Percentiles rank a stretch among this genome's conserved stretches.
Evolutionary conservation across 1,140 invertebrate genomes (phyloP).

Genomic region (Galleria mellonella): DNA sequence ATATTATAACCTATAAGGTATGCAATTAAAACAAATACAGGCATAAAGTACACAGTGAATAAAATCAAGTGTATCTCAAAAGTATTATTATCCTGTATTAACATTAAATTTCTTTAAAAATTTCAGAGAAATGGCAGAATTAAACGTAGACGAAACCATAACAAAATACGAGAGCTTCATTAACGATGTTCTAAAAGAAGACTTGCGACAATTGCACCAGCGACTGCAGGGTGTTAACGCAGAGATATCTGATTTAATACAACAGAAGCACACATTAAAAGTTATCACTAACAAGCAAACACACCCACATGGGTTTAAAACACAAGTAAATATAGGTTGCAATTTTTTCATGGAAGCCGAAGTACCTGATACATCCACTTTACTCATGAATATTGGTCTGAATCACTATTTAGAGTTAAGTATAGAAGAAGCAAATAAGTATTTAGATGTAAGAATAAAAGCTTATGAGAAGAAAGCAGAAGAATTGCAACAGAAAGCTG

Average conservation of each 20-base stretch:
- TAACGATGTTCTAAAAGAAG: conserved; percentile 80
- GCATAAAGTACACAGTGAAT: no score
- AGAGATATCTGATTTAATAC: conserved; percentile 84
- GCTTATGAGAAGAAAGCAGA: conserved; percentile 78
- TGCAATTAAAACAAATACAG: no score
- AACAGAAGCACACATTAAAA: conserved; percentile 79
- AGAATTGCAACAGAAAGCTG: conserved; percentile 78
- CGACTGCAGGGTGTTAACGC: conserved; percentile 77
- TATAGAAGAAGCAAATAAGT: conserved; percentile 80
- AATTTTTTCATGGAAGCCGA: conserved; percentile 84
- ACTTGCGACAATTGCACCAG: conserved; percentile 76
- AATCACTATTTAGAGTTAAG: conserved; percentile 85
- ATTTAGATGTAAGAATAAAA: conserved; percentile 82
- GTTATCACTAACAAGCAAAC: conserved; percentile 73
- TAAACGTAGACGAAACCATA: conserved; percentile 31
- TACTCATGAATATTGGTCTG: conserved; percentile 85
- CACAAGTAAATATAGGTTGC: conserved; percentile 86
- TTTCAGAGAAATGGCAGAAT: conserved; percentile 21
- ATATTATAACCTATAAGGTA: no score
- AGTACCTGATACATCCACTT: conserved; percentile 79
- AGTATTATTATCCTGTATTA: no score
- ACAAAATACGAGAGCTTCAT: conserved; percentile 69
- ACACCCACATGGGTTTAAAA: conserved; percentile 79
- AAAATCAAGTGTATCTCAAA: no score
- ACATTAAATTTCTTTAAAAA: no score